A percentile compares a stretch with the other conserved stretches of the same genome.
Evolutionary conservation across 2,113 vertebrate species (phyloP).

Genomic region (Embiotoca jacksoni): DNA sequence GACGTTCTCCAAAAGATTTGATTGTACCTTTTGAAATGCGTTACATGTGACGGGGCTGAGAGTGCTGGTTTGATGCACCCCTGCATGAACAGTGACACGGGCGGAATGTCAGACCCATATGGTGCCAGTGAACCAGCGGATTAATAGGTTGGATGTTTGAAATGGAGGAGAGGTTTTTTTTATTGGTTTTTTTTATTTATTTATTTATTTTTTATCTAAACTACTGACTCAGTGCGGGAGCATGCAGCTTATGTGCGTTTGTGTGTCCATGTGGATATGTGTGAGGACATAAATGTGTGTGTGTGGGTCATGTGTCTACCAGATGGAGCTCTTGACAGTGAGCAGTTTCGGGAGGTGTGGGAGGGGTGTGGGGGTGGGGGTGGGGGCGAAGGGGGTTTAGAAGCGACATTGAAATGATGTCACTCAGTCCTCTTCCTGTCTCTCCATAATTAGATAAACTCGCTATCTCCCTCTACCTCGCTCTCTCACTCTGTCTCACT

Average conservation of each 20-base stretch:
- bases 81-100: constrained; percentile 37
- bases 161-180: constrained; percentile 8
- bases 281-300: constrained; percentile 14
- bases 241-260: constrained; percentile 16
- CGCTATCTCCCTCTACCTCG: constrained; percentile 14
- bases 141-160: constrained; percentile 53
- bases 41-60: background rate
- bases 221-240: constrained; percentile 46
- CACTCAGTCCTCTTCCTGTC: constrained; percentile 73
- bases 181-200: constrained; percentile 4
- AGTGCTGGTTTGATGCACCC: constrained; percentile 7
- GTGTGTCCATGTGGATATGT: constrained; percentile 23
- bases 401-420: constrained; percentile 75
- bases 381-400: background rate
- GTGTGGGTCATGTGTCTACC: constrained; percentile 52
- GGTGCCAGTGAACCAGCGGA: constrained; percentile 43
- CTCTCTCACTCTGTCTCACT: constrained; percentile 37
- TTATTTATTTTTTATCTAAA: constrained; percentile 31
- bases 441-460: constrained; percentile 75
- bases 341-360: constrained; percentile 20
- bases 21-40: constrained; percentile 7
- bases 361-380: background rate
- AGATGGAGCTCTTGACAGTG: constrained; percentile 75
- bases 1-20: background rate
- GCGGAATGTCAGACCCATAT: constrained; percentile 54